phyloP scores from a whole-genome alignment of 2,113 vertebrate species.

The Periophthalmodon schlosseri region DNA sequence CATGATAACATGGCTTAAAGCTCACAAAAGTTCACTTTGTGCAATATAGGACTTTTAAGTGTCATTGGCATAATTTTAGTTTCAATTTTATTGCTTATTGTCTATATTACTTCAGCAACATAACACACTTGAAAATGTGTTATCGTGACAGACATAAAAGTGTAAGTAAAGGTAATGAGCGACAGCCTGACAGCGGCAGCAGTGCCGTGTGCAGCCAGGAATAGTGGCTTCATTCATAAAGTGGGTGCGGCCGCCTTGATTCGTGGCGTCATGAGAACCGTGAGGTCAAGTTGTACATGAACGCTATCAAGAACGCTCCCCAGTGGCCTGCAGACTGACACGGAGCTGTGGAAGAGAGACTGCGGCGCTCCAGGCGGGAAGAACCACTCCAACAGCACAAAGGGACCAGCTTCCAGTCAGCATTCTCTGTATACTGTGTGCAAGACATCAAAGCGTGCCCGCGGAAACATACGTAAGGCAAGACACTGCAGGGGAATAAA shows the following conservation, averaged over 20 bases:
- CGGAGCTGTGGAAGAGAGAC: neutral
- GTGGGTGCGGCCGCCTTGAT: neutral
- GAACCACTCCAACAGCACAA: constrained; percentile 4
- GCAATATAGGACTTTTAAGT: too few species aligned
- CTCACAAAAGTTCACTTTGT: too few species aligned
- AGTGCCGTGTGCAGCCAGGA: neutral
- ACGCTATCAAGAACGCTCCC: constrained; percentile 11
- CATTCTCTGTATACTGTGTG: neutral
- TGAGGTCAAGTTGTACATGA: constrained; percentile 10
- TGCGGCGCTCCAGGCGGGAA: constrained; percentile 2
- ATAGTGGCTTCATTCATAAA: neutral
- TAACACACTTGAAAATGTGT: too few species aligned
- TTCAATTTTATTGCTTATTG: too few species aligned
- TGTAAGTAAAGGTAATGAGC: too few species aligned
- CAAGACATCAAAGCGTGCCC: neutral
- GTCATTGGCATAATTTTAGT: too few species aligned
- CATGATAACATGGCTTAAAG: too few species aligned
- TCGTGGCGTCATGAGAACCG: constrained; percentile 13
- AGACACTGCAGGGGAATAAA: too few species aligned
- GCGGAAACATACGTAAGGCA: too few species aligned
- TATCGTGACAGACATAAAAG: too few species aligned
- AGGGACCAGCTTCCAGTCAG: neutral
- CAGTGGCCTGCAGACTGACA: neutral
- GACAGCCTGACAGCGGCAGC: too few species aligned
- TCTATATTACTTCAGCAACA: too few species aligned